phyloP scores from a whole-genome alignment of 2,113 vertebrate genomes.

The Butorides virescens region DNA sequence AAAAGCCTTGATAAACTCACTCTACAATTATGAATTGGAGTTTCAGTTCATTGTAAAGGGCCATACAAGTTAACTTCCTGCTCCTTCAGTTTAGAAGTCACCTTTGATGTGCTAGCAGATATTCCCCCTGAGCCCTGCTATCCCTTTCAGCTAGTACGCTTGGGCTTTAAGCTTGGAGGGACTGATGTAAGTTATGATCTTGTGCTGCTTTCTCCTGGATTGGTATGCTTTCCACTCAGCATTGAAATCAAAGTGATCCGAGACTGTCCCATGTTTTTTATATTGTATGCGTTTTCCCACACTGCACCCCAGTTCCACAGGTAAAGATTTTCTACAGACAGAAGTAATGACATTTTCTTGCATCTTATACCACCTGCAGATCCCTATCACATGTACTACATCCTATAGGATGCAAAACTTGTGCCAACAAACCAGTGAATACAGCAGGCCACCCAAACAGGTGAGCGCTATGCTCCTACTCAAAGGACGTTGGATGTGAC shows the following conservation, averaged over 20 bases:
- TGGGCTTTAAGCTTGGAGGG: background rate
- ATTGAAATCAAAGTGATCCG: background rate
- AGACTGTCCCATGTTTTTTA: background rate
- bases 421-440: background rate
- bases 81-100: background rate
- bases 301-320: background rate
- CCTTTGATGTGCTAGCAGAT: background rate
- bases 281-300: background rate
- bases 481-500: background rate
- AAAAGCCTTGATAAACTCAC: background rate
- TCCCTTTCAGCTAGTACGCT: background rate
- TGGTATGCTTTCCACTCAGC: background rate
- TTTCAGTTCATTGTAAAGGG: background rate
- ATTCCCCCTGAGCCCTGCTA: background rate
- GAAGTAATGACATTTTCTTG: background rate
- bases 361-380: background rate
- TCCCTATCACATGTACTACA: background rate
- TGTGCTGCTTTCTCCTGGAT: background rate
- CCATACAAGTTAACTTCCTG: background rate
- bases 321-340: background rate
- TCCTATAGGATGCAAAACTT: background rate
- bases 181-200: background rate
- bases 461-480: background rate
- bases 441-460: background rate
- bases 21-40: accelerated